These are phyloP conservation scores for Scaptomyza hsui DNA, from an alignment of 1,140 invertebrate genomes.

Conservation along the genomic window DNA sequence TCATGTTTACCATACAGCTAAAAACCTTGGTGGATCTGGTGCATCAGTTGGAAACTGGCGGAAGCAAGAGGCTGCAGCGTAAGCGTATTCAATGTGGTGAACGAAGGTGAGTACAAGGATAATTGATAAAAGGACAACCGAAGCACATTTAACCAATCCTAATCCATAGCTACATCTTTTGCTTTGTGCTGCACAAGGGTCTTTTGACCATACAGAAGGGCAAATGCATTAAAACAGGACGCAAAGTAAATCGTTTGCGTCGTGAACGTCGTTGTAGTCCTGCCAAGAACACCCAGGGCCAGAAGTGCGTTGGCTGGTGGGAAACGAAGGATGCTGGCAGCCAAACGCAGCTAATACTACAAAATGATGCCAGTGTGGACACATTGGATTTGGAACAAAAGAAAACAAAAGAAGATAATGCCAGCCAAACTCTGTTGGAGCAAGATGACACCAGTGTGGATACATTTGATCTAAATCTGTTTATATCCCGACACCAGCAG, in stretches of 20 bases:
- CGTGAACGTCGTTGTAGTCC: neutral
- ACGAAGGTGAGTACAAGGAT: slow-evolving; percentile 25
- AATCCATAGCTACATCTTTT: slow-evolving; percentile 35
- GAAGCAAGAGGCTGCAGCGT: neutral
- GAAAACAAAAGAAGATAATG: neutral
- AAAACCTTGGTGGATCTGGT: slow-evolving; percentile 44
- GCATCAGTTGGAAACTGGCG: slow-evolving; percentile 24
- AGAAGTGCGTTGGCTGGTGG: neutral
- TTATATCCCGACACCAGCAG: slow-evolving; percentile 38
- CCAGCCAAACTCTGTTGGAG: slow-evolving; percentile 15
- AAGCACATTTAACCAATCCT: neutral
- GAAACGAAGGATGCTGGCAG: neutral
- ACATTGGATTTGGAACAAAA: no score
- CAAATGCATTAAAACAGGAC: neutral
- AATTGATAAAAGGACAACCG: neutral
- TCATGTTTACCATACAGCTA: slow-evolving; percentile 46
- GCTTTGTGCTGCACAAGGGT: slow-evolving; percentile 31
- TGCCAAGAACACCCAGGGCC: neutral
- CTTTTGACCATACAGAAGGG: slow-evolving; percentile 28
- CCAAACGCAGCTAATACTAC: neutral
- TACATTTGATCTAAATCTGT: slow-evolving; percentile 29
- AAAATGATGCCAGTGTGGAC: no score
- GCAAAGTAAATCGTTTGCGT: neutral
- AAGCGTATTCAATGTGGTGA: slow-evolving; percentile 29
- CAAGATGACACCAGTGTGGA: slow-evolving; percentile 12